These are phyloP conservation scores for Pardalotus punctatus DNA, from an alignment of 2,113 vertebrate species.

Conservation along the genomic window DNA sequence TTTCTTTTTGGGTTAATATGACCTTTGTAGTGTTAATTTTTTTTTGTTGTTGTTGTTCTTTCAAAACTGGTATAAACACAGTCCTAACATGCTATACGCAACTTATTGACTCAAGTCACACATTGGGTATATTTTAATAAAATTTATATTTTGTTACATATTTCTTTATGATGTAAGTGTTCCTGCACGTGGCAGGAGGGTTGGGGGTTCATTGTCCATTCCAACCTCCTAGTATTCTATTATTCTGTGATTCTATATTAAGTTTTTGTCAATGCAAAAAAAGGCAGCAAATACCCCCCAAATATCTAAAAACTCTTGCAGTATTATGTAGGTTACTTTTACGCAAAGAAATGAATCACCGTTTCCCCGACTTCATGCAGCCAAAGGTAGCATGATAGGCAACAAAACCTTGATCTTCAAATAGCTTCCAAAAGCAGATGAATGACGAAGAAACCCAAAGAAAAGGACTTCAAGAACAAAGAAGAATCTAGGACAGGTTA, in stretches of 20 bases:
- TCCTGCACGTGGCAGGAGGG: background rate
- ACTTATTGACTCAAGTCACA: constrained; percentile 36
- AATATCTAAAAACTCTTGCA: background rate
- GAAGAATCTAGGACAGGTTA: background rate
- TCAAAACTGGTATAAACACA: constrained; percentile 6
- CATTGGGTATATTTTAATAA: background rate
- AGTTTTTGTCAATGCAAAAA: background rate
- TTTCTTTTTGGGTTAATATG: background rate
- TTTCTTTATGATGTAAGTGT: background rate
- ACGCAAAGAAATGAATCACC: background rate
- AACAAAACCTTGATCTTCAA: background rate
- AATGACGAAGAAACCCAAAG: background rate
- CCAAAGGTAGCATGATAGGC: background rate
- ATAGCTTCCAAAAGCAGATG: background rate
- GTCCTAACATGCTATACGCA: background rate
- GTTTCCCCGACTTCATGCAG: background rate
- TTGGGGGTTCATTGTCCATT: background rate
- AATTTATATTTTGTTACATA: background rate
- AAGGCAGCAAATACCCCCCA: background rate
- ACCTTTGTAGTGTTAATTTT: background rate
- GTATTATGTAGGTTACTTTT: background rate
- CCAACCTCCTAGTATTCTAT: background rate
- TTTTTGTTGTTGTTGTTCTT: background rate
- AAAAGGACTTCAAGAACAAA: background rate
- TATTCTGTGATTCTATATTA: background rate